Base-by-base conservation (phyloP, 2,113 vertebrate species). In the Gulo gulo region DNA sequence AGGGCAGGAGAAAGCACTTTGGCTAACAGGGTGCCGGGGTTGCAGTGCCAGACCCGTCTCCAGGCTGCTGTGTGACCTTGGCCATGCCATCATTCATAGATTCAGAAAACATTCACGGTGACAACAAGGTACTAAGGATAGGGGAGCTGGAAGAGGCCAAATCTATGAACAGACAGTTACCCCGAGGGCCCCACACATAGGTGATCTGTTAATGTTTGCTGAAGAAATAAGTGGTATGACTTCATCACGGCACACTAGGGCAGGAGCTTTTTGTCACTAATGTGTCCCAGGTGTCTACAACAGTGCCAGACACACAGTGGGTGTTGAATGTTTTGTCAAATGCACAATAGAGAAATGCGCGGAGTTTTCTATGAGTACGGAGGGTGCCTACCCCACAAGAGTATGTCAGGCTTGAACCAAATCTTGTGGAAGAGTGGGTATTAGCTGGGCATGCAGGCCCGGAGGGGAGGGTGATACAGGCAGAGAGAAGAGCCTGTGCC, bases 11-110 rank as follows among this genome's bases (percentile, higher is more conserved):
- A 42, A 91, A 91, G 47, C 23, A 4, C 14, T 91, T 47, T 84
- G 80, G 13, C 14, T 78, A 11, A 73, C 11, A 42, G 76, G 29
- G 39, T 12, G 23, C 76, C 47, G 84, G 61, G 39, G 45, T 91
- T 73, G 93, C 86, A n/a, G 89, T 74, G 36, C 31, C 52, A 87
- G 86, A 26, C 80, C 18, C 81, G 39, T 87, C 42, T 87, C 26
- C 2, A 42, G 59, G 69, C 59, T 89, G 57, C 50, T 78, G 24
- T 91, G 39, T 83, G 52, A 90, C 67, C 76, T 87, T 80, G 50
- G 71, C 59, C 92, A 88, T 95, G 63, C 95, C 47, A 61, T 92
- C 91, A 59, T 91, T 93, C 78, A 47, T 91, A 93, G 47, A 94
- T 88, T 93, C 71, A 67, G 47, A 55, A 94, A 84, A 71, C 52